Conservation (phyloP, 2,888 invertebrate genomes). For the Eupithecia subumbrata region DNA sequence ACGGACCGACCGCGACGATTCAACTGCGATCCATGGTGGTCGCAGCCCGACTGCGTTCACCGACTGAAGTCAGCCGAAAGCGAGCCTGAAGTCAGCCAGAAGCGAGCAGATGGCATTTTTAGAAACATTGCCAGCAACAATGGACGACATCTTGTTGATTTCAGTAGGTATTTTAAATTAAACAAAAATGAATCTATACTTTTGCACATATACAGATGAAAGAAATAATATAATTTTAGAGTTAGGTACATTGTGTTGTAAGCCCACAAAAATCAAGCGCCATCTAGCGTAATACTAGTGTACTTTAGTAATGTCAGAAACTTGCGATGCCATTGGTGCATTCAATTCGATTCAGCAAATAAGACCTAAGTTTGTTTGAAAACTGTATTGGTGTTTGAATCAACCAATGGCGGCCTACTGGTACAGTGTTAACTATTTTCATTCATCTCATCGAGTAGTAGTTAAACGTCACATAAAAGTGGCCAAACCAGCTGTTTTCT, state of each 20-base stretch:
- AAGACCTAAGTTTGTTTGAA: background rate
- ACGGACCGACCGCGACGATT: constrained; percentile 59
- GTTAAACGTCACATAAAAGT: background rate
- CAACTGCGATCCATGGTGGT: constrained; percentile 79
- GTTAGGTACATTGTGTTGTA: constrained; percentile 12
- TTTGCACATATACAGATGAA: background rate
- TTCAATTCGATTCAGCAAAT: constrained; percentile 19
- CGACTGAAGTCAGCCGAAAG: constrained; percentile 65
- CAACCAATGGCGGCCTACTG: constrained; percentile 14
- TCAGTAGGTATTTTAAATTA: background rate
- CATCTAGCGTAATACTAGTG: constrained; percentile 19
- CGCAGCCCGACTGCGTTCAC: constrained; percentile 69
- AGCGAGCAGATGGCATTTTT: constrained; percentile 46
- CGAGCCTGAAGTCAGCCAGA: constrained; percentile 63
- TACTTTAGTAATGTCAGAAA: constrained; percentile 12
- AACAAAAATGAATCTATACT: background rate
- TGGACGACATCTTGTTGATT: background rate
- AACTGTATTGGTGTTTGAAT: constrained; percentile 20
- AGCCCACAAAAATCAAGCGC: constrained; percentile 13
- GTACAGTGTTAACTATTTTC: constrained; percentile 15
- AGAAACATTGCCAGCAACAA: constrained; percentile 33
- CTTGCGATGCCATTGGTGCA: constrained; percentile 21
- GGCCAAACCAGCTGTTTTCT: constrained; percentile 23
- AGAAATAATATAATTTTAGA: constrained; percentile 10
- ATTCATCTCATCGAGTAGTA: constrained; percentile 19